Conservation (phyloP, 1,140 invertebrate species). For the Eufriesea mexicana region DNA sequence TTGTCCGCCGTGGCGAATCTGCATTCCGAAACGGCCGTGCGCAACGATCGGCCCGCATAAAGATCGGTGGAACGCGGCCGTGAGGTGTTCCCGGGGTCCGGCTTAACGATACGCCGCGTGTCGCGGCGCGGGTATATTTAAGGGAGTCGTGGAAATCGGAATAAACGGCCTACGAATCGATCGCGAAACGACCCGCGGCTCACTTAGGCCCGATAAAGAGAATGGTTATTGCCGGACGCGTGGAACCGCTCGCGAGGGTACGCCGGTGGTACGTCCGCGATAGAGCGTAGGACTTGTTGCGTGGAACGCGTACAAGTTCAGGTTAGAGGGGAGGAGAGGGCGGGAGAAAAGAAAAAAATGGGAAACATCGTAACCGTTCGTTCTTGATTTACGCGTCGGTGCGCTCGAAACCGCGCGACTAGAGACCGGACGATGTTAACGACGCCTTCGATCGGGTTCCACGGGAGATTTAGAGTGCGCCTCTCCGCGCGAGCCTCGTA, state of each 20-base stretch:
- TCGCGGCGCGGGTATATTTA: not conserved
- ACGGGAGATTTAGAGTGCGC: not conserved
- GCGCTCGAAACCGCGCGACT: not conserved
- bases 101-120: constrained; percentile 10
- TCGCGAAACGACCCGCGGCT: constrained; percentile 8
- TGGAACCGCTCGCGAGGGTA: not conserved
- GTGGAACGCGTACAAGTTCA: not conserved
- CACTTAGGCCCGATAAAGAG: constrained; percentile 8
- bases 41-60: constrained; percentile 27
- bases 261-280: no score
- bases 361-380: not conserved
- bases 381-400: constrained; percentile 23
- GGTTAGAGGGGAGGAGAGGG: not conserved
- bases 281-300: not conserved
- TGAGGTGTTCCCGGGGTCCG: not conserved
- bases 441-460: not conserved
- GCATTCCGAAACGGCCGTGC: constrained; percentile 20
- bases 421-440: not conserved
- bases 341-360: not conserved
- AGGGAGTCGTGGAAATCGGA: constrained; percentile 14
- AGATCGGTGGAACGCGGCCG: constrained; percentile 2
- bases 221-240: constrained; percentile 29
- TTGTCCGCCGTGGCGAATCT: constrained; percentile 13
- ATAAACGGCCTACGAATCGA: constrained; percentile 25
- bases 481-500: not conserved